Evolutionary conservation across 2,888 invertebrate genomes (phyloP).

Genomic region (Hirtodrosophila alboralis): DNA sequence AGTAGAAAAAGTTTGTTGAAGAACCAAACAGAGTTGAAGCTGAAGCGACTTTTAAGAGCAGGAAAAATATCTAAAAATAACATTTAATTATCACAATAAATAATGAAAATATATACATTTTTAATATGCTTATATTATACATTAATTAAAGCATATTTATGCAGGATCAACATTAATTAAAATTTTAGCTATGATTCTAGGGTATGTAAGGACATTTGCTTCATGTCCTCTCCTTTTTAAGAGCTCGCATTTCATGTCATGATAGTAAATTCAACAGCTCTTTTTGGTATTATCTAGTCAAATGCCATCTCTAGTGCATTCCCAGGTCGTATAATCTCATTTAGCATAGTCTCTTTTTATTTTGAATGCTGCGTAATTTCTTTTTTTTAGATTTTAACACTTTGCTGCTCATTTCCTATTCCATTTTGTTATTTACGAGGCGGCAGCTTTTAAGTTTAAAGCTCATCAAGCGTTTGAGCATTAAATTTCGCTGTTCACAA

Average conservation of each 20-base stretch:
- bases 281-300: conserved; percentile 1
- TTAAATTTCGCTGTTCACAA: conserved; percentile 61
- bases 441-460: conserved; percentile 64
- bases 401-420: conserved; percentile 61
- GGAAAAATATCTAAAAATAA: too few relatives aligned
- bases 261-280: conserved; percentile 5
- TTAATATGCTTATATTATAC: too few relatives aligned
- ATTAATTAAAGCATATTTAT: too few relatives aligned
- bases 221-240: too few relatives aligned
- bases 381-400: conserved; percentile 7
- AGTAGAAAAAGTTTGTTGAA: background rate
- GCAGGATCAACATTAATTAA: too few relatives aligned
- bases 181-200: too few relatives aligned
- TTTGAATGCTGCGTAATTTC: background rate
- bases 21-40: background rate
- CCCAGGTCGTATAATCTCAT: conserved; percentile 27
- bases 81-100: too few relatives aligned
- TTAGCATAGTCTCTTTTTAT: conserved; percentile 11
- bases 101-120: too few relatives aligned
- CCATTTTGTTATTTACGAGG: conserved; percentile 65
- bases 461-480: conserved; percentile 64
- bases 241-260: too few relatives aligned
- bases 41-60: too few relatives aligned
- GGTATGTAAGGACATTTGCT: too few relatives aligned
- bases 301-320: background rate